Evolutionary conservation across 1,140 invertebrate genomes (phyloP).

Genomic region (Plectrocnemia conspersa): DNA sequence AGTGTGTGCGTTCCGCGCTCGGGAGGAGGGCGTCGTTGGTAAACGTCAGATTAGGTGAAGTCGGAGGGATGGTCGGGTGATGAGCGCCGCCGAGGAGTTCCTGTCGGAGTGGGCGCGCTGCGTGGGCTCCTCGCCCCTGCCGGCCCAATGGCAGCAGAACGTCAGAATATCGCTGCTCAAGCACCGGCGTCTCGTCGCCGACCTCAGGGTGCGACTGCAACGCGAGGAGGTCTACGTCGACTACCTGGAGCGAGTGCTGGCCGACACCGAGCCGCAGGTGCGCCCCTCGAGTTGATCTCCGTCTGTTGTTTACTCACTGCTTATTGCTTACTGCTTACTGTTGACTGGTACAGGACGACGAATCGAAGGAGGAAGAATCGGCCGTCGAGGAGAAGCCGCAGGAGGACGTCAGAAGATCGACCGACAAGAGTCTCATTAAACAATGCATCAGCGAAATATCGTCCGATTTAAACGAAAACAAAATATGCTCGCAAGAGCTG

Average conservation of each 20-base stretch:
- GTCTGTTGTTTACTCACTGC: conserved; percentile 38
- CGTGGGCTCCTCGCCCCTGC: conserved; percentile 80
- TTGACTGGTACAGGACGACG: neutral
- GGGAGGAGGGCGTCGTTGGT: too few relatives aligned
- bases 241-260: conserved; percentile 74
- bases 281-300: conserved; percentile 49
- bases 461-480: conserved; percentile 46
- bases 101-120: conserved; percentile 85
- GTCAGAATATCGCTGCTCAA: conserved; percentile 80
- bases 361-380: neutral
- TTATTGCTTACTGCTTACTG: conserved; percentile 8
- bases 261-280: conserved; percentile 46
- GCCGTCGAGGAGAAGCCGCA: conserved; percentile 41
- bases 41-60: too few relatives aligned
- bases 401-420: conserved; percentile 37
- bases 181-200: conserved; percentile 76
- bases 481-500: conserved; percentile 38
- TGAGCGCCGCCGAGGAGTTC: conserved; percentile 86
- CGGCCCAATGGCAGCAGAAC: conserved; percentile 86
- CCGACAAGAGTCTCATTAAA: conserved; percentile 52
- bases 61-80: conserved; percentile 43
- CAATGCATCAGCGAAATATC: conserved; percentile 65
- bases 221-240: conserved; percentile 88
- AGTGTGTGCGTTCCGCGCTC: too few relatives aligned
- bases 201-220: conserved; percentile 77